phyloP scores from a whole-genome alignment of 2,113 vertebrate genomes.

The Myodes glareolus region DNA sequence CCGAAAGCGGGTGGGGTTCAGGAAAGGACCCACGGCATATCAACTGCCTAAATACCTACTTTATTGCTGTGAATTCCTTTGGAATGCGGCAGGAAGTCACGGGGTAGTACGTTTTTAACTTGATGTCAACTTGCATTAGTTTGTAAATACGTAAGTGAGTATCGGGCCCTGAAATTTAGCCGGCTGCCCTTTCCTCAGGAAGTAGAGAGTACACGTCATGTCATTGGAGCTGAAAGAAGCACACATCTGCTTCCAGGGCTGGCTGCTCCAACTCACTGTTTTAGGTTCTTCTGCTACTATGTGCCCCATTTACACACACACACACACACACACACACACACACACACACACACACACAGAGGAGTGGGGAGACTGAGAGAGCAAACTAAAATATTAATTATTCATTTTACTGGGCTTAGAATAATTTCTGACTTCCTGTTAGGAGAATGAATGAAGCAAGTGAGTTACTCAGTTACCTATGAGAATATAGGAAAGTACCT shows the following conservation, averaged over 20 bases:
- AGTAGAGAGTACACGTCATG: slow-evolving; percentile 59
- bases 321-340: not conserved
- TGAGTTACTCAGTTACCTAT: not conserved
- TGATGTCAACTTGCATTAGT: slow-evolving; percentile 67
- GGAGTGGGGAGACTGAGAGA: too few species aligned
- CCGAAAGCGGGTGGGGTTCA: not conserved
- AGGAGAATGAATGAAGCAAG: not conserved
- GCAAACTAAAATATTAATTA: not conserved
- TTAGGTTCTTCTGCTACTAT: not conserved
- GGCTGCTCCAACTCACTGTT: not conserved
- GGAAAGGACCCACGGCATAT: not conserved
- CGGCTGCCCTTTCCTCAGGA: slow-evolving; percentile 34
- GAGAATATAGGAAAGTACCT: not conserved
- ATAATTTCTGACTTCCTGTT: not conserved
- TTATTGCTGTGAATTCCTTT: slow-evolving; percentile 47
- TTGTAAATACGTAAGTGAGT: slow-evolving; percentile 50
- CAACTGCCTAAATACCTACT: slow-evolving; percentile 41
- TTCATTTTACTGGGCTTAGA: not conserved
- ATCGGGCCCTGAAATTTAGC: slow-evolving; percentile 48
- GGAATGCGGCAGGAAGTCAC: slow-evolving; percentile 57
- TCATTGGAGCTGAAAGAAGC: slow-evolving; percentile 54
- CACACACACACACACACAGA: not conserved
- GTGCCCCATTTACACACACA: not conserved
- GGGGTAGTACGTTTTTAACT: slow-evolving; percentile 61
- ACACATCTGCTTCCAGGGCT: slow-evolving; percentile 53